phyloP scores from a whole-genome alignment of 2,797 vertebrate species.

The Clarias platycephalus region DNA sequence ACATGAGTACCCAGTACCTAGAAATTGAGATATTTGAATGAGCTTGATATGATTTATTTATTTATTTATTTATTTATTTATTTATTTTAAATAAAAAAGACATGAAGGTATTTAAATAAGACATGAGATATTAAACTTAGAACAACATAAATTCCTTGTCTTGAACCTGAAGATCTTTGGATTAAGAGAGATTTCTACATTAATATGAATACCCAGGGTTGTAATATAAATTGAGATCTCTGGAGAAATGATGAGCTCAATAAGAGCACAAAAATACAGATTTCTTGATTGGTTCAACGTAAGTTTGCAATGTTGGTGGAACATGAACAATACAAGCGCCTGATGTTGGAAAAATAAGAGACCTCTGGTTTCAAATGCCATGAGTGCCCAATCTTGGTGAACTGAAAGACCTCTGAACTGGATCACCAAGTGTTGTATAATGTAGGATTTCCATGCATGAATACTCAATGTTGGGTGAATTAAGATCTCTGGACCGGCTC shows the following conservation, averaged over 20 bases:
- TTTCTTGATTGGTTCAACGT: background rate
- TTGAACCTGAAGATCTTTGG: slow-evolving; percentile 7
- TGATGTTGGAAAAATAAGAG: background rate
- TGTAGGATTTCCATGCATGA: background rate
- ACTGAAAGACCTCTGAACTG: background rate
- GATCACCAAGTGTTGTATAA: background rate
- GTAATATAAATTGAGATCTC: background rate
- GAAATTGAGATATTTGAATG: background rate
- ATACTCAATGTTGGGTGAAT: background rate
- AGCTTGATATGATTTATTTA: background rate
- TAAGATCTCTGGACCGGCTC: background rate
- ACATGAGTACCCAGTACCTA: background rate
- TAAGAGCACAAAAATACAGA: background rate
- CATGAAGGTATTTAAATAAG: background rate
- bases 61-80: too few relatives aligned
- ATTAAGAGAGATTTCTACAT: background rate
- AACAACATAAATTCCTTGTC: background rate
- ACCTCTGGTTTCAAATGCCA: background rate
- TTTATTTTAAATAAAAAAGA: too few relatives aligned
- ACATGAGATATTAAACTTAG: background rate
- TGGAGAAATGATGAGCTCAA: background rate
- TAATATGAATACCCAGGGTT: background rate
- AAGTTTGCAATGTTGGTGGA: background rate
- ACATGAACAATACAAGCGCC: background rate
- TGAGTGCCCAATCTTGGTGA: background rate